Conservation (phyloP, 2,888 invertebrate genomes). For the Amiota minor region DNA sequence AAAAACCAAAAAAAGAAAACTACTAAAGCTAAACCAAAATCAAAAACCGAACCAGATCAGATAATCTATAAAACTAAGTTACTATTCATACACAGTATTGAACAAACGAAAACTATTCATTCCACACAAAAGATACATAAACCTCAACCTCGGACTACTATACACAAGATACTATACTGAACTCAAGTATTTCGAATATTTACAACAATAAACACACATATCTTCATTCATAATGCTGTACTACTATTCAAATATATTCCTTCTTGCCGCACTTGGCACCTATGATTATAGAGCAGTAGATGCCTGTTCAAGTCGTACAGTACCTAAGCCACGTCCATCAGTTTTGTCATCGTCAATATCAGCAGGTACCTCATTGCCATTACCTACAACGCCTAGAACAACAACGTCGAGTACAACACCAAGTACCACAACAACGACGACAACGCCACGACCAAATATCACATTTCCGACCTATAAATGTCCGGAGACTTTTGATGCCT, state of each 20-base stretch:
- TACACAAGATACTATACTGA: neutral
- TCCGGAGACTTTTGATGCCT: constrained; percentile 92
- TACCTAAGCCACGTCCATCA: constrained; percentile 83
- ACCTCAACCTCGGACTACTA: neutral
- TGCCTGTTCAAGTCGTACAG: constrained; percentile 75
- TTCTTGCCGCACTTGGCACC: constrained; percentile 40
- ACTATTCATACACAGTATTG: constrained; percentile 2
- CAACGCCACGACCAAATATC: constrained; percentile 91
- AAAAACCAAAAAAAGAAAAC: neutral
- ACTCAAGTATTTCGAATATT: constrained; percentile 13
- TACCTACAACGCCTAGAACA: neutral
- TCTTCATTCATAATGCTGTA: constrained; percentile 21
- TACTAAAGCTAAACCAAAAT: neutral
- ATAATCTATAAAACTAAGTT: no score
- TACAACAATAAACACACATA: constrained; percentile 45
- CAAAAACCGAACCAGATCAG: neutral
- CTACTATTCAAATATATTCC: neutral
- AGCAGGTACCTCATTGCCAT: constrained; percentile 42
- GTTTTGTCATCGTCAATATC: constrained; percentile 61
- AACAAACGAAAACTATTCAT: neutral
- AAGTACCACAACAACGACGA: constrained; percentile 77
- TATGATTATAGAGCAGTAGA: constrained; percentile 39
- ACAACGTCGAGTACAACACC: neutral
- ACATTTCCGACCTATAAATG: constrained; percentile 96
- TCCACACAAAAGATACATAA: neutral